Evolutionary conservation across 2,797 vertebrate species (phyloP), one percentile per base, ranked within the genome.

Genomic region (Pangasius krempfi): DNA sequence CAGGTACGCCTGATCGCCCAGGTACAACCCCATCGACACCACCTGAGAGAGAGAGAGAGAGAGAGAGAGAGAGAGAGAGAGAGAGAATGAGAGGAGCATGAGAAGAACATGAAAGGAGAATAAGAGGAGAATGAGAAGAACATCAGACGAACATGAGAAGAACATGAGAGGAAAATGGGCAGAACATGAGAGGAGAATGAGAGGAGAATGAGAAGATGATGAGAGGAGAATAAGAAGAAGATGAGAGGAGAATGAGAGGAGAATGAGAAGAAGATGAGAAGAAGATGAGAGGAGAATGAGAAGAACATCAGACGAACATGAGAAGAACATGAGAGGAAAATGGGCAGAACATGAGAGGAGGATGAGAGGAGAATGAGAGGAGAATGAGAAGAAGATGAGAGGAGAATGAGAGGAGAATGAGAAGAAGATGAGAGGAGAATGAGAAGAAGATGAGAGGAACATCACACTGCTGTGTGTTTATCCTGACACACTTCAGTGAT

Each of bases 21-120:
- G 92, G 92, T 99, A 99, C 58, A 99, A 93, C 60, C 98, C 98
- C 95, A 99, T 96, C 2, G 98, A 98, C 88, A 99, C 98, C 93
- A 99, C 98, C 98, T 99, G 90, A 7, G 30, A 6, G 14, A 33
- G 62, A 9, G 18, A 75, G n/a, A 56, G 5, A 50, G n/a, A 37
- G 54, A 72, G 58, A n/a, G 37, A 73, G 30, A 68, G 25, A 68
- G 4, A 58, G 47, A 47, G 37, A 72, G 4, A 73, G 18, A 50
- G 8, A 82, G 56, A 58, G 20, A 10, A 76, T 40, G 89, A 93
- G n/a, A 83, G 89, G 47, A 12, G 13, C 0, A 50, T 37, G 27
- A 25, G 70, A 85, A 50, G 89, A 1, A 0, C n/a, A 84, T 50
- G 16, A 88, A 1, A 54, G 14, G 18, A 84, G 64, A 13, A 30